Base-by-base conservation (phyloP, 53 echinoderm and acorn worm genomes). In the Zoroaster sp. region DNA sequence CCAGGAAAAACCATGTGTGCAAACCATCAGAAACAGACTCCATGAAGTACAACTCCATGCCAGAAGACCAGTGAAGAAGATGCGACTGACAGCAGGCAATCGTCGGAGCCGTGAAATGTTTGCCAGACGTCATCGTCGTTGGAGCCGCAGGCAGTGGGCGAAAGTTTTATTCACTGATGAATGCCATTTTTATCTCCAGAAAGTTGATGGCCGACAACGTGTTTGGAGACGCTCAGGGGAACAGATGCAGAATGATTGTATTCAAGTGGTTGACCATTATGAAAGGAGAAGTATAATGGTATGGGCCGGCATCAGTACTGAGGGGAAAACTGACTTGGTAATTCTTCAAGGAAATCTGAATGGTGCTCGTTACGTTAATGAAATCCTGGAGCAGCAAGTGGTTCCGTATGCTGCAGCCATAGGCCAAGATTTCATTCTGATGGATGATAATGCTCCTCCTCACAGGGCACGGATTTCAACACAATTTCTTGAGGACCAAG, bases 271-370 rank as follows among this genome's bases (percentile, higher is more conserved):
- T 4, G 81, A 80, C 33, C 59, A 13, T 25, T 80, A 69, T 37
- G 17, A 73, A 15, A 72, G 69, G 46, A 72, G 89, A 40, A 51
- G 89, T 31, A 73, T 89, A 25, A 81, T 78, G 77, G 63, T 66
- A 47, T 86, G 69, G 86, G 86, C 77, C n/a, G 66, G 91, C 53
- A 86, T 91, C 36, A 86, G 86, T 71, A 83, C 46, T 18, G 74
- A 75, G 32, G 75, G 76, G 18, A 74, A 54, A 66, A 75, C 76
- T 40, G 71, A 78, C 10, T 38, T 79, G 20, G 66, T 75, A 41
- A 28, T 49, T 32, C 13, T 83, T 32, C 65, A 42, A 17, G 83
- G 86, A 32, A 7, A 55, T 4, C 35, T 89, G 51, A 90, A 55
- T 33, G 73, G 35, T 7, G 37, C 30, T 23, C 74, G 83, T n/a